Conservation (phyloP, 1,140 invertebrate species). For the Drosophila nasuta region DNA sequence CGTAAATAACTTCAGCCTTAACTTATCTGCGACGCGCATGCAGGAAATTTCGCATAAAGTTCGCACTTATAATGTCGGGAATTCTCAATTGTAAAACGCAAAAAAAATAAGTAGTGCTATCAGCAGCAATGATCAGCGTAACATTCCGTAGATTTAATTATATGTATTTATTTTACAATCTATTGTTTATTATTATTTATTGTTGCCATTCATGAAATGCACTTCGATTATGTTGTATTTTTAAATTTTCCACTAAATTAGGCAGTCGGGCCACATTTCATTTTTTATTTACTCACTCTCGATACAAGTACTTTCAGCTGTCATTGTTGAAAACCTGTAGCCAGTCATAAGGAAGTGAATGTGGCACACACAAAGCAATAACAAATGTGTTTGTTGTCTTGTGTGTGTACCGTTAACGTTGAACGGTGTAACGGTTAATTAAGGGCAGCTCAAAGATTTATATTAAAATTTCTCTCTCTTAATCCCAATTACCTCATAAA, state of each 20-base stretch:
- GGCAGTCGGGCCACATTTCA: constrained; percentile 31
- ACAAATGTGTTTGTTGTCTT: constrained; percentile 12
- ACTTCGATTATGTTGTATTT: neutral
- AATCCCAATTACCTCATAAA: constrained; percentile 3
- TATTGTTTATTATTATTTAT: neutral
- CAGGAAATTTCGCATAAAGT: constrained; percentile 49
- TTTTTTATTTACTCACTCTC: constrained; percentile 2
- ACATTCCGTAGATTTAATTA: constrained; percentile 8
- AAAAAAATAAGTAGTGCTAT: neutral
- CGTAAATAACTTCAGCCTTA: constrained; percentile 38
- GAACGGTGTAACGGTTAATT: constrained; percentile 30
- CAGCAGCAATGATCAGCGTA: neutral
- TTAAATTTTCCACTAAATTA: constrained; percentile 46
- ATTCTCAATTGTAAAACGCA: neutral
- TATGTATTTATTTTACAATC: neutral
- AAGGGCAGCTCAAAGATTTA: constrained; percentile 37
- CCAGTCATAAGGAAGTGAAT: constrained; percentile 52
- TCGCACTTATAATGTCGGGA: constrained; percentile 20
- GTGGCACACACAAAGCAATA: constrained; percentile 49
- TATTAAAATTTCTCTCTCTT: neutral
- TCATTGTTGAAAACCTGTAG: constrained; percentile 44
- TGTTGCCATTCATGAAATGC: neutral
- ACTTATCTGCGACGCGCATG: constrained; percentile 26
- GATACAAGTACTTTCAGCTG: constrained; percentile 15
- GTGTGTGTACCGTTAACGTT: constrained; percentile 29